These are phyloP conservation scores for Pardosa pseudoannulata DNA, from an alignment of 2,888 invertebrate species.

Conservation along the genomic window DNA sequence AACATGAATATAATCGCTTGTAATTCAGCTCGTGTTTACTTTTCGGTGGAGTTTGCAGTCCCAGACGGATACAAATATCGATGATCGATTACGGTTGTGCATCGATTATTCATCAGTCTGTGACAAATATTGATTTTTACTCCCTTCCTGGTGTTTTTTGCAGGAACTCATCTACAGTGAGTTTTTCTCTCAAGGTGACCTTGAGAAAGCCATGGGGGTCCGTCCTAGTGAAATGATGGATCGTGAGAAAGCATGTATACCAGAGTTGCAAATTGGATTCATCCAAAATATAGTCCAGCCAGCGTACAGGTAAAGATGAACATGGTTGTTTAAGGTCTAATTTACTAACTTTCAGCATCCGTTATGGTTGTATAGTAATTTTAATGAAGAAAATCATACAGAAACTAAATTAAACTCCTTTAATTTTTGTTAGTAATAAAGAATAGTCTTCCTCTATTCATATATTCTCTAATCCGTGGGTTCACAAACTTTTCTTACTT, in stretches of 20 bases:
- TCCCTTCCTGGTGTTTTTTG: no score
- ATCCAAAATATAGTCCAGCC: conserved; percentile 81
- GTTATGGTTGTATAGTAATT: no score
- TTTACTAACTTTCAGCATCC: no score
- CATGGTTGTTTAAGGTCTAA: no score
- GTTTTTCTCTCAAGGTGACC: conserved; percentile 91
- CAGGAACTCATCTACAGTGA: conserved; percentile 87
- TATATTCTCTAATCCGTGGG: no score
- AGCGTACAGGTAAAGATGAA: conserved; percentile 80
- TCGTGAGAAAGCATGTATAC: conserved; percentile 87
- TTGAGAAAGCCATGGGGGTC: conserved; percentile 87
- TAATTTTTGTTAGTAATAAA: no score
- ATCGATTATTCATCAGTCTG: not conserved
- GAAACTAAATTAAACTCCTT: no score
- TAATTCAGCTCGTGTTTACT: no score
- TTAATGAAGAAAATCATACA: no score
- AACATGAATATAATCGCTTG: no score
- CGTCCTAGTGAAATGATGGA: conserved; percentile 88
- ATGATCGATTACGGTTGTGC: not conserved
- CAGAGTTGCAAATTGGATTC: conserved; percentile 88
- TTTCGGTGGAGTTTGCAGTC: not conserved
- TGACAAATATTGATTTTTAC: not conserved
- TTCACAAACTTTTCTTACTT: no score
- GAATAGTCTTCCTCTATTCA: no score
- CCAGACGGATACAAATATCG: not conserved